A percentile compares a stretch with the other conserved stretches of the same genome.
phyloP scores from a whole-genome alignment of 2,888 invertebrate genomes.

The Pseudococcus viburni region DNA sequence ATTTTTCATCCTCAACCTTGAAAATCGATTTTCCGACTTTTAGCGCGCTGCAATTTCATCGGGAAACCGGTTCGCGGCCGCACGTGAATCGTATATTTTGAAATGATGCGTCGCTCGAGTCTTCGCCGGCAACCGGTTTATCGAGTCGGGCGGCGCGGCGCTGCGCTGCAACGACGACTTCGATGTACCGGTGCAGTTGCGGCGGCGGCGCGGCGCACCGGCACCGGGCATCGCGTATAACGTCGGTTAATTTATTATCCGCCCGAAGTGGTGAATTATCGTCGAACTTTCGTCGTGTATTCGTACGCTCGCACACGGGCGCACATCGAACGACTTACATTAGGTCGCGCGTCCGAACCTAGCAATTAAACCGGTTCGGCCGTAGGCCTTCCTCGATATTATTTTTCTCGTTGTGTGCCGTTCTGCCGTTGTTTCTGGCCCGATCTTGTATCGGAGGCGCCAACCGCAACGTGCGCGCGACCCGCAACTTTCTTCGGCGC shows the following conservation, averaged over 20 bases:
- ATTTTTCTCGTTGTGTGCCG: not conserved
- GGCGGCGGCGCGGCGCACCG: not conserved
- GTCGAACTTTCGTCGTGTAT: constrained; percentile 46
- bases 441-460: not conserved
- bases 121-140: not conserved
- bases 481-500: constrained; percentile 15
- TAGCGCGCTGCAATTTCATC: no score
- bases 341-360: constrained; percentile 55
- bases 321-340: not conserved
- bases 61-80: not conserved
- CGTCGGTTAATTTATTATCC: constrained; percentile 47
- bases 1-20: no score
- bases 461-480: not conserved
- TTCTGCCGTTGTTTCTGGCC: not conserved
- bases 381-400: constrained; percentile 23
- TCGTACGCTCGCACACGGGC: not conserved
- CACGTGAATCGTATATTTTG: not conserved
- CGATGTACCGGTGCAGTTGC: not conserved
- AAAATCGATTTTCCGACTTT: no score
- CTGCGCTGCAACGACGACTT: not conserved
- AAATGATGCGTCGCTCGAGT: not conserved
- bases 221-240: not conserved
- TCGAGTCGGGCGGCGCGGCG: not conserved
- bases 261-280: constrained; percentile 51
- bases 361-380: constrained; percentile 51